A percentile compares a stretch with the other conserved stretches of the same genome.
Evolutionary conservation across 2,113 vertebrate genomes (phyloP).

Genomic region (Gymnobelideus leadbeateri): DNA sequence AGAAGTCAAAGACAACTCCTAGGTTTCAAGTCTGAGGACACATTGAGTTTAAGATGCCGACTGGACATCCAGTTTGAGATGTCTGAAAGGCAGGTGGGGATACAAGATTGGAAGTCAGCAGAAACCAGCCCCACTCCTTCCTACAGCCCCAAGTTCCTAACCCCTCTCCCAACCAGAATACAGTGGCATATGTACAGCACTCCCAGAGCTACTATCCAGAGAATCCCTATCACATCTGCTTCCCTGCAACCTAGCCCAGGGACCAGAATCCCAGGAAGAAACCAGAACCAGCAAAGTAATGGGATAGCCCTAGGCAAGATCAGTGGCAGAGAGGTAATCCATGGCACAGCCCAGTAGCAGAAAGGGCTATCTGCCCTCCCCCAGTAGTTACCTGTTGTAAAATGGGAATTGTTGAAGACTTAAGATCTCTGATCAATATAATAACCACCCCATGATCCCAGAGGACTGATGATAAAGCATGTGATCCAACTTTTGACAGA

Average conservation of each 20-base stretch:
- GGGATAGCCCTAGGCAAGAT: not conserved
- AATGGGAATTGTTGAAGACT: not conserved
- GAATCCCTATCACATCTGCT: not conserved
- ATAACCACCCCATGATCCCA: not conserved
- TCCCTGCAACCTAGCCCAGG: not conserved
- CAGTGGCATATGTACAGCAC: not conserved
- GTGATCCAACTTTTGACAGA: not conserved
- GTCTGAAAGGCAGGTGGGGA: not conserved
- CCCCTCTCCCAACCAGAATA: not conserved
- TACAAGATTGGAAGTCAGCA: not conserved
- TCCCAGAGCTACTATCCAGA: not conserved
- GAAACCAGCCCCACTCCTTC: not conserved
- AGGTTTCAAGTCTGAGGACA: not conserved
- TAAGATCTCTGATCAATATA: not conserved
- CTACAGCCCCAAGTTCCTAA: not conserved
- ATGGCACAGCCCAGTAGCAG: not conserved
- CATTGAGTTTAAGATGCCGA: not conserved
- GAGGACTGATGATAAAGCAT: not conserved
- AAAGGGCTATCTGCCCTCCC: not conserved
- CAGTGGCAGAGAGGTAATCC: not conserved
- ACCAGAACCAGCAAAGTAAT: not conserved
- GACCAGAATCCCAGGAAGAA: not conserved
- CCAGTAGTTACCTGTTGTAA: not conserved
- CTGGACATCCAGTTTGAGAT: not conserved
- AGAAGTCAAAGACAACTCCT: not conserved